A percentile compares a stretch with the other conserved stretches of the same genome.
Evolutionary conservation across 2,888 invertebrate genomes (phyloP).

Genomic region (Octonoba sinensis): DNA sequence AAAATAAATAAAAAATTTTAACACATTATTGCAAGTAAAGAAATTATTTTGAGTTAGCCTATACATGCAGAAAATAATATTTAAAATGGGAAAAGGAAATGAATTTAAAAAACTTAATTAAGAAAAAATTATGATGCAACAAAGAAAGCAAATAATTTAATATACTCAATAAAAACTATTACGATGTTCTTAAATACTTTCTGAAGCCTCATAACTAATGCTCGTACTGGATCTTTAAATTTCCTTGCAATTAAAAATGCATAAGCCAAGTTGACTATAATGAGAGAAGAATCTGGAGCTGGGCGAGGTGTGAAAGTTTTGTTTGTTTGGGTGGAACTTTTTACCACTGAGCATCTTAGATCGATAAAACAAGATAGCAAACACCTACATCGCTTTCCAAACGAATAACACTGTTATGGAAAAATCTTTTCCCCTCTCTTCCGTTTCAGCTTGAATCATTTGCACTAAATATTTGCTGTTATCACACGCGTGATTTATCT

Average conservation of each 20-base stretch:
- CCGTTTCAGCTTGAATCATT: background rate
- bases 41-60: too few species aligned
- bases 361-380: slow-evolving; percentile 32
- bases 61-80: too few species aligned
- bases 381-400: slow-evolving; percentile 21
- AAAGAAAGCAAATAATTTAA: too few species aligned
- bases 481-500: background rate
- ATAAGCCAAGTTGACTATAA: background rate
- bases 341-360: background rate
- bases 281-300: background rate
- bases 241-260: slow-evolving; percentile 16
- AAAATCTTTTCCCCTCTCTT: slow-evolving; percentile 2
- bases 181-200: background rate
- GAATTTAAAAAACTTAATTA: too few species aligned
- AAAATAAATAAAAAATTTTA: too few species aligned
- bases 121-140: too few species aligned
- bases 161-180: too few species aligned
- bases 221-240: too few species aligned
- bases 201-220: background rate
- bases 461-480: background rate
- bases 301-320: too few species aligned
- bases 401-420: background rate
- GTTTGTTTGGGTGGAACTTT: too few species aligned
- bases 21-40: too few species aligned
- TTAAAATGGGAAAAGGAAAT: too few species aligned